Conservation (phyloP, 1,140 invertebrate species). For the Asbolus verrucosus region DNA sequence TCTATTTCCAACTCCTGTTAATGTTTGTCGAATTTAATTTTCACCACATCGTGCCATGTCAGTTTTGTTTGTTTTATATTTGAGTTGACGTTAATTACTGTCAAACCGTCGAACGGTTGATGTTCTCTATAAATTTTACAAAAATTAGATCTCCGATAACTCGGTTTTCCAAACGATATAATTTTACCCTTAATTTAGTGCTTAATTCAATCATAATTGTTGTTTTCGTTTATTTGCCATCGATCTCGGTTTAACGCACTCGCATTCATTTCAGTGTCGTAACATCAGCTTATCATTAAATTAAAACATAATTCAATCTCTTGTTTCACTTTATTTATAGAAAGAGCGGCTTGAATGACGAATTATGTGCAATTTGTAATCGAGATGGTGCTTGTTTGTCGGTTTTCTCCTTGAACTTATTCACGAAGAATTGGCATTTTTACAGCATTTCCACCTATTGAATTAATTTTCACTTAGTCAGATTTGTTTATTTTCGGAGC, state of each 20-base stretch:
- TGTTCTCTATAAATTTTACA: neutral
- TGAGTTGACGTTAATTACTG: neutral
- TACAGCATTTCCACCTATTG: too few species aligned
- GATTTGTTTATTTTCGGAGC: conserved; percentile 3
- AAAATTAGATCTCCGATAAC: neutral
- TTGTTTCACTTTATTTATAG: conserved; percentile 18
- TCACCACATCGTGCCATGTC: neutral
- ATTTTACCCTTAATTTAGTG: conserved; percentile 8
- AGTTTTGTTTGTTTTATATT: neutral
- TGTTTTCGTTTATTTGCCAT: conserved; percentile 19
- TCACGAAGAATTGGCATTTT: too few species aligned
- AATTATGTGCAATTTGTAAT: too few species aligned
- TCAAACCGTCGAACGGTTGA: neutral
- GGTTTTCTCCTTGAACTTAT: neutral
- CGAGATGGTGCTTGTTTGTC: neutral
- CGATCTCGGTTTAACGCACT: conserved; percentile 28
- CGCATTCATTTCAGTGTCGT: neutral
- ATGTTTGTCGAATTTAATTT: conserved; percentile 14
- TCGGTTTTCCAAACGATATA: conserved; percentile 16
- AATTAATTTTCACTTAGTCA: conserved; percentile 3
- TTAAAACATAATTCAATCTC: conserved; percentile 7
- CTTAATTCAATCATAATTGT: conserved; percentile 10
- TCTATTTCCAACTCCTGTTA: conserved; percentile 8
- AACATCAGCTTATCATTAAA: conserved; percentile 21
- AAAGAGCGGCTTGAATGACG: neutral